These are phyloP conservation scores for Anas georgica DNA, from an alignment of 2,797 vertebrate species.

Conservation along the genomic window DNA sequence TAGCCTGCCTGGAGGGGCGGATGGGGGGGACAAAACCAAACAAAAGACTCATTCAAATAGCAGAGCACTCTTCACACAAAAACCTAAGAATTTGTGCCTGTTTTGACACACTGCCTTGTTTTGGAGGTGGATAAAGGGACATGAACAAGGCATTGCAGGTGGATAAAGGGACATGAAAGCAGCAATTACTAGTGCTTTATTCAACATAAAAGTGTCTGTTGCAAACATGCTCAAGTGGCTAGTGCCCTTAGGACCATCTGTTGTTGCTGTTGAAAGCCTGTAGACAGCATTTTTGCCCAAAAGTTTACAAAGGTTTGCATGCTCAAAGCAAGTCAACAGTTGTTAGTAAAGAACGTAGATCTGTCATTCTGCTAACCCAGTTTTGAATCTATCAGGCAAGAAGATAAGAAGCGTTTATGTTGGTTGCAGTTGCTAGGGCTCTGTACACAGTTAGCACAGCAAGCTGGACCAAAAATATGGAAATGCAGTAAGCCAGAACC, in stretches of 20 bases:
- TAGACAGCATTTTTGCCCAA: background rate
- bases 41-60: background rate
- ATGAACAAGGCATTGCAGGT: background rate
- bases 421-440: background rate
- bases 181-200: background rate
- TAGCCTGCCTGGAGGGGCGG: background rate
- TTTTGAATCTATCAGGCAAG: background rate
- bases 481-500: background rate
- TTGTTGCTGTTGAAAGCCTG: background rate
- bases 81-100: background rate
- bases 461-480: background rate
- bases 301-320: background rate
- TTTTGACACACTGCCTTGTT: background rate
- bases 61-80: background rate
- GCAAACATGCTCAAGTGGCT: background rate
- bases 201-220: background rate
- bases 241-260: background rate
- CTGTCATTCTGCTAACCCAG: background rate
- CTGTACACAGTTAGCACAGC: background rate
- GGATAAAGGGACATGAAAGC: background rate
- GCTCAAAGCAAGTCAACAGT: background rate
- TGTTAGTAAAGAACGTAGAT: background rate
- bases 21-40: background rate
- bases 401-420: background rate
- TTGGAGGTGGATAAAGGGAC: background rate